Evolutionary conservation across 2,888 invertebrate species (phyloP).

Genomic region (Cerceris ruficornis): DNA sequence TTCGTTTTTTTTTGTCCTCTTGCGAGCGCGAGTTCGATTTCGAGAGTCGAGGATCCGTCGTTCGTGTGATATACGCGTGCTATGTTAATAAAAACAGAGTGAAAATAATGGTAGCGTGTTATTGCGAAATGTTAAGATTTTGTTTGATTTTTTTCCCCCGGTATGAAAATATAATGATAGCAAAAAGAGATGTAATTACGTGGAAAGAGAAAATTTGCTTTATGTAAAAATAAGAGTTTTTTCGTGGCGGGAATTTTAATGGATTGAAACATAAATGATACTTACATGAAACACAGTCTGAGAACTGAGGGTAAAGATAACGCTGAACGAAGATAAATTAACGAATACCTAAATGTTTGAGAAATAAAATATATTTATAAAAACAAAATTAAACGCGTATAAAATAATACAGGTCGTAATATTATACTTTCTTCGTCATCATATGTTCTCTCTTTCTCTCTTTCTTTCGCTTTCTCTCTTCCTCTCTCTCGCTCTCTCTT

Average conservation of each 20-base stretch:
- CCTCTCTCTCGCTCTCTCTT: constrained; percentile 35
- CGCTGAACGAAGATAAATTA: constrained; percentile 6
- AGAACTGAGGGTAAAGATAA: background rate
- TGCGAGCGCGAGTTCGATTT: constrained; percentile 31
- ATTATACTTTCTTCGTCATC: constrained; percentile 62
- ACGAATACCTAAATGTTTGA: constrained; percentile 52
- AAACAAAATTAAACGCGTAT: constrained; percentile 80
- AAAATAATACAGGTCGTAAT: constrained; percentile 79
- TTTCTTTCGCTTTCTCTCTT: constrained; percentile 43
- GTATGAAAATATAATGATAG: background rate
- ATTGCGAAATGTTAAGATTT: background rate
- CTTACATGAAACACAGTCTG: background rate
- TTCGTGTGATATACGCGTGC: background rate
- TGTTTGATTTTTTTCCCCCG: background rate
- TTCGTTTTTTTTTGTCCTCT: background rate
- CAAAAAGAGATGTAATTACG: background rate
- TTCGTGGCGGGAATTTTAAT: background rate
- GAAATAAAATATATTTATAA: constrained; percentile 81
- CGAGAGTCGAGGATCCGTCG: constrained; percentile 4
- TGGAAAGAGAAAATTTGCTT: background rate
- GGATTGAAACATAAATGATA: background rate
- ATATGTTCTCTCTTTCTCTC: constrained; percentile 49
- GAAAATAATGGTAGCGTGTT: too few species aligned
- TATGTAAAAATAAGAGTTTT: background rate
- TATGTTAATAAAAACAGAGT: too few species aligned